These are phyloP conservation scores for Chiloscyllium punctatum DNA, from an alignment of 2,797 vertebrate genomes.

Conservation along the genomic window DNA sequence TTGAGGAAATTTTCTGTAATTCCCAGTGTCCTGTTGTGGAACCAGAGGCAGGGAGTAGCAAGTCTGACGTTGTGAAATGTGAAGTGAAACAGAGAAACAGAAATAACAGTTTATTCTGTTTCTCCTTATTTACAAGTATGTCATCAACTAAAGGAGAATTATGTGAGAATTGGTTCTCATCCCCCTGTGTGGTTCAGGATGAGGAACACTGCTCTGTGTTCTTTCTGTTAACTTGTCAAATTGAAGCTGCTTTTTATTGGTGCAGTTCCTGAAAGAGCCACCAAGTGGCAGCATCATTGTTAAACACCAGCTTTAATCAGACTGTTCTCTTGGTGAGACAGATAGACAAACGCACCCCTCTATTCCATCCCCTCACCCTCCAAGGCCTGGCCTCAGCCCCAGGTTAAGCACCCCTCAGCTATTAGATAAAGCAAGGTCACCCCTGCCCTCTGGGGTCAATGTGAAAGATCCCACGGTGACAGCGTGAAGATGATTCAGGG, in stretches of 20 bases:
- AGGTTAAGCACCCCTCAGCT: neutral
- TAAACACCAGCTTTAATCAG: neutral
- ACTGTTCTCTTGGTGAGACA: neutral
- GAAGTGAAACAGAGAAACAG: neutral
- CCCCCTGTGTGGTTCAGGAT: neutral
- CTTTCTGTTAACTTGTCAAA: too few species aligned
- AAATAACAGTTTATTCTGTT: neutral
- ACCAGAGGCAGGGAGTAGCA: neutral
- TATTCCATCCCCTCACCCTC: too few species aligned
- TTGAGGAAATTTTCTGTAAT: too few species aligned
- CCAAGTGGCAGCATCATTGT: neutral
- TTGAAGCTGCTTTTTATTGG: neutral
- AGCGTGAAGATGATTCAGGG: neutral
- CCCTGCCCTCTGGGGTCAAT: neutral
- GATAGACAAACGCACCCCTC: too few species aligned
- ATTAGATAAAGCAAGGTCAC: neutral
- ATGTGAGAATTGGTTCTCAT: neutral
- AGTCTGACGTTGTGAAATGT: neutral
- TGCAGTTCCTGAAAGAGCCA: neutral
- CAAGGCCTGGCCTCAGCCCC: too few species aligned
- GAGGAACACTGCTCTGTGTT: neutral
- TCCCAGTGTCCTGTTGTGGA: too few species aligned
- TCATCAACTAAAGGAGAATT: neutral
- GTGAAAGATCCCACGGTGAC: neutral
- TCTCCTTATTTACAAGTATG: neutral